A percentile compares a stretch with the other conserved stretches of the same genome.
Conservation (phyloP, 2,113 vertebrate species). For the Hippocampus comes region DNA sequence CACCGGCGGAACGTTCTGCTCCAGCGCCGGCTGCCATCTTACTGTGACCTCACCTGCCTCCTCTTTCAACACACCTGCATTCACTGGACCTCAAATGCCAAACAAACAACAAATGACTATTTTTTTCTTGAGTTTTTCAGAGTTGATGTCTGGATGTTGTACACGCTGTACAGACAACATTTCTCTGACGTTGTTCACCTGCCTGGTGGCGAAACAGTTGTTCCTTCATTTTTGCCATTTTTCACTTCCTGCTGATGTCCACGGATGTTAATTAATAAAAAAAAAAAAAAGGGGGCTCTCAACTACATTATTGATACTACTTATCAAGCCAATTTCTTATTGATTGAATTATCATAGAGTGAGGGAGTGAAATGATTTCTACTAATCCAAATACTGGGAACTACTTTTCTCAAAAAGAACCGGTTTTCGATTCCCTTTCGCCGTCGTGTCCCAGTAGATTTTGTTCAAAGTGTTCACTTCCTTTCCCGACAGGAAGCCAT, state of each 20-base stretch:
- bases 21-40: background rate
- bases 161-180: background rate
- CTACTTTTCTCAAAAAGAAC: too few species aligned
- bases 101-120: background rate
- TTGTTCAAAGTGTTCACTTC: background rate
- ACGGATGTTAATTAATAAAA: too few species aligned
- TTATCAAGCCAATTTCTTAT: too few species aligned
- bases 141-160: background rate
- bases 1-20: background rate
- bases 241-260: background rate
- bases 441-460: background rate
- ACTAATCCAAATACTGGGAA: too few species aligned
- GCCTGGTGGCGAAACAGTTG: background rate
- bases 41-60: background rate
- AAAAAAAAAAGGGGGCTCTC: too few species aligned
- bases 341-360: too few species aligned
- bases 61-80: conserved; percentile 2
- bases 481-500: conserved; percentile 77
- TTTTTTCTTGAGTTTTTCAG: background rate
- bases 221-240: background rate
- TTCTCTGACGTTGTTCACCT: background rate
- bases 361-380: too few species aligned
- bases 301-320: background rate
- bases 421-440: background rate
- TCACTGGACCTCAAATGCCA: background rate